Evolutionary conservation across 2,797 vertebrate genomes (phyloP).

Genomic region (Pantherophis vulpinus): DNA sequence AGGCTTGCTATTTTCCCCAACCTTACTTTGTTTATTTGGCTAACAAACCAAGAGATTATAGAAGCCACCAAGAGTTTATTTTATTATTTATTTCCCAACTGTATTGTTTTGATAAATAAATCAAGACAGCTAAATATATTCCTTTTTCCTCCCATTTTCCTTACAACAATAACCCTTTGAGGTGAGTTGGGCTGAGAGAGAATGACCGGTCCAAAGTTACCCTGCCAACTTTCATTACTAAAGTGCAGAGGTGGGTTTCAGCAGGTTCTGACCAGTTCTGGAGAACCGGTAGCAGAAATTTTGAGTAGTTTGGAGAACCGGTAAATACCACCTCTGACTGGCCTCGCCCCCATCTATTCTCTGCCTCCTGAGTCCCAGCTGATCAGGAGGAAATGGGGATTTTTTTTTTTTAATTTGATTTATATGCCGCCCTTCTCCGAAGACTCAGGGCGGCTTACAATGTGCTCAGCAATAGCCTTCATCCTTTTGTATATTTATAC

Average conservation of each 20-base stretch:
- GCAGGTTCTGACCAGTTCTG: no score
- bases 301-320: no score
- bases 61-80: neutral
- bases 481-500: no score
- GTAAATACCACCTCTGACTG: no score
- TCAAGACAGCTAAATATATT: neutral
- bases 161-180: neutral
- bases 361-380: no score
- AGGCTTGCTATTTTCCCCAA: neutral
- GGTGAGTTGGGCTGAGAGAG: neutral
- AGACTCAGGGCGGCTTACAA: no score
- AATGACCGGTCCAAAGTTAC: neutral
- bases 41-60: neutral
- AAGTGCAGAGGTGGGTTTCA: neutral
- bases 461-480: no score
- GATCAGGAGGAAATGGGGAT: no score
- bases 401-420: no score
- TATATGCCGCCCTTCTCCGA: no score
- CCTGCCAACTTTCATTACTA: neutral
- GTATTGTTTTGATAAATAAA: neutral
- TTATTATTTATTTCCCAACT: neutral
- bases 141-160: neutral
- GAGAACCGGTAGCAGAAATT: no score
- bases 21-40: neutral
- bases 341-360: no score